A percentile compares a stretch with the other conserved stretches of the same genome.
These are phyloP conservation scores for Tinea trinotella DNA, from an alignment of 2,888 invertebrate genomes.

Conservation along the genomic window DNA sequence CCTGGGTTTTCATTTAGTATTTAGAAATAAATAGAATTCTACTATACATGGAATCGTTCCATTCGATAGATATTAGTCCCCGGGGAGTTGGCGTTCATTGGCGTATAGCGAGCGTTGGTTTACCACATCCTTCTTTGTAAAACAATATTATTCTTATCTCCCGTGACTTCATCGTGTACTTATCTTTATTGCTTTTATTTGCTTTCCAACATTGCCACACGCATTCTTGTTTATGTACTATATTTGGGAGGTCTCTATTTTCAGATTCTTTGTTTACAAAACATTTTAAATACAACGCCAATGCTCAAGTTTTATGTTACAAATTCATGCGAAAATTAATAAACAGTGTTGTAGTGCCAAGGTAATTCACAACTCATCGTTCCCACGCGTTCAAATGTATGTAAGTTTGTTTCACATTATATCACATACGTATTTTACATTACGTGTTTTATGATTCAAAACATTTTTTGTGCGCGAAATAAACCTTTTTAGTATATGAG, in stretches of 20 bases:
- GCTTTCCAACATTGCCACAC: not conserved
- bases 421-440: not conserved
- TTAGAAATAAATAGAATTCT: not conserved
- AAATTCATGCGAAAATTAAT: not conserved
- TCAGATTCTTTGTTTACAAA: not conserved
- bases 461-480: not conserved
- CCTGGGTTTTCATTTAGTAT: not conserved
- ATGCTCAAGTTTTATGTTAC: not conserved
- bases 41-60: not conserved
- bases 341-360: not conserved
- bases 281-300: not conserved
- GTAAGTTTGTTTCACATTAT: too few relatives aligned
- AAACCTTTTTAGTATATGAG: not conserved
- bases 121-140: slow-evolving; percentile 1
- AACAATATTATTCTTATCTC: slow-evolving; percentile 10
- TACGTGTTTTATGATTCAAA: not conserved
- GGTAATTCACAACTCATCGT: not conserved
- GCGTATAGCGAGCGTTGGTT: slow-evolving; percentile 2
- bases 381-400: not conserved
- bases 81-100: not conserved
- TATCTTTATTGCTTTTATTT: slow-evolving; percentile 2
- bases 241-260: slow-evolving; percentile 3
- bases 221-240: not conserved
- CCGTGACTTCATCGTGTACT: not conserved
- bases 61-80: not conserved